phyloP scores from a whole-genome alignment of 2,888 invertebrate genomes.

The Lymantria dispar region DNA sequence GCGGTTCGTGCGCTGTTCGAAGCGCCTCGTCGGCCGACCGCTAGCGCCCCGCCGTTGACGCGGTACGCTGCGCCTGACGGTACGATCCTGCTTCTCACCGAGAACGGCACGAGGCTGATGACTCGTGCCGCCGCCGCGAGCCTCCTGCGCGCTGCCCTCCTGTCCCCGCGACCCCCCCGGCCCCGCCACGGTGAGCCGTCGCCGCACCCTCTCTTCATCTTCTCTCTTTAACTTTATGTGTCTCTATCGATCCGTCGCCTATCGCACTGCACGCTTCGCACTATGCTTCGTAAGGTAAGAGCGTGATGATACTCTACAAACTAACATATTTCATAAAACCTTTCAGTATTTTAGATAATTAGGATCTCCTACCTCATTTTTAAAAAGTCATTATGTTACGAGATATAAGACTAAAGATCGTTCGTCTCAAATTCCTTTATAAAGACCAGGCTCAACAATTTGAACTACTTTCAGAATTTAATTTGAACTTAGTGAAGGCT shows the following conservation, averaged over 20 bases:
- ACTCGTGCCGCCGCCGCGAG: conserved; percentile 79
- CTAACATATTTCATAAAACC: conserved; percentile 10
- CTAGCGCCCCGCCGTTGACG: conserved; percentile 78
- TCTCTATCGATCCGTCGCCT: conserved; percentile 77
- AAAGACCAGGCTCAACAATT: conserved; percentile 6
- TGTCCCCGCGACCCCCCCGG: conserved; percentile 79
- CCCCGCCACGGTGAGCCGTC: conserved; percentile 80
- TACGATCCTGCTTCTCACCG: conserved; percentile 84
- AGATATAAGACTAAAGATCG: no score
- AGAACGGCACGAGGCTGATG: conserved; percentile 84
- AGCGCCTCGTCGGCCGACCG: conserved; percentile 67
- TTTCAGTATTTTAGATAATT: conserved; percentile 11
- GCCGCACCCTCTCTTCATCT: conserved; percentile 70
- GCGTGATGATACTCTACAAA: conserved; percentile 47
- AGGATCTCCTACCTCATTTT: no score
- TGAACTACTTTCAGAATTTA: neutral
- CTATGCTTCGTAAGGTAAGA: conserved; percentile 77
- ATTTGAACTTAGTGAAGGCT: conserved; percentile 29
- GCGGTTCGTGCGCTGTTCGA: conserved; percentile 81
- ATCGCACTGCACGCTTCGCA: conserved; percentile 79
- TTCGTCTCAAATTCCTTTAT: neutral
- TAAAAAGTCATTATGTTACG: no score
- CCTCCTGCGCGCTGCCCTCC: conserved; percentile 79
- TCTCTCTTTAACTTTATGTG: conserved; percentile 64
- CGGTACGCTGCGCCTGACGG: conserved; percentile 84